phyloP scores from a whole-genome alignment of 2,797 vertebrate species.

The Sylvilagus floridanus region DNA sequence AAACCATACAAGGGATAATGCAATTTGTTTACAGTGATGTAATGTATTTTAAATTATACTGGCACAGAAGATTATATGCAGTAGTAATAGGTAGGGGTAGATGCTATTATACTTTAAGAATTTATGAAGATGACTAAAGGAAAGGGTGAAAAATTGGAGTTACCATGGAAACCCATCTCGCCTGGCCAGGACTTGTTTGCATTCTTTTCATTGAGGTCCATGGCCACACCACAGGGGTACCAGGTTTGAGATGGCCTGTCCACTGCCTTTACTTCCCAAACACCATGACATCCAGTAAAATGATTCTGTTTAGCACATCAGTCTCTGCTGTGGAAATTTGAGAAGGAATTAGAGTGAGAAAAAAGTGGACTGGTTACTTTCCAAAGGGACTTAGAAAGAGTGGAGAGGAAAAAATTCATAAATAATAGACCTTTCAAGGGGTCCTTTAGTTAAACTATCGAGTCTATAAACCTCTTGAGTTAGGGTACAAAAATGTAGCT shows the following conservation, averaged over 20 bases:
- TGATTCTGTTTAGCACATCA: neutral
- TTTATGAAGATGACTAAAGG: neutral
- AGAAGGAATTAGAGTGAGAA: neutral
- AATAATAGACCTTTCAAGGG: neutral
- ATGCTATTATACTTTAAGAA: conserved; percentile 26
- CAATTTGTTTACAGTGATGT: neutral
- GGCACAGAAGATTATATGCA: neutral
- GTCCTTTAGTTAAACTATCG: conserved; percentile 20
- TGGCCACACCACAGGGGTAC: neutral
- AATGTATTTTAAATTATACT: neutral
- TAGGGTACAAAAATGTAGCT: neutral
- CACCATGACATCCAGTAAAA: neutral
- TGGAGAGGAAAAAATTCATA: neutral
- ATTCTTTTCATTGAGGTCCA: neutral
- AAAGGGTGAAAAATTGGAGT: conserved; percentile 44
- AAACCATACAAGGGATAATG: conserved; percentile 20
- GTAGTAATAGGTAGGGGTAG: neutral
- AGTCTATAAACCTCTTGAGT: conserved; percentile 23
- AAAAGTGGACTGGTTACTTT: conserved; percentile 34
- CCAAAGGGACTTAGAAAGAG: conserved; percentile 34
- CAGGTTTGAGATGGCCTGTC: neutral
- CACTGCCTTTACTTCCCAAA: neutral
- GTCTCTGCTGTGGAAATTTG: neutral
- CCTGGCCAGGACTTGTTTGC: neutral
- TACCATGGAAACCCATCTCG: conserved; percentile 8